These are phyloP conservation scores for Butastur rufipennis DNA, from an alignment of 2,113 vertebrate species.

Conservation along the genomic window DNA sequence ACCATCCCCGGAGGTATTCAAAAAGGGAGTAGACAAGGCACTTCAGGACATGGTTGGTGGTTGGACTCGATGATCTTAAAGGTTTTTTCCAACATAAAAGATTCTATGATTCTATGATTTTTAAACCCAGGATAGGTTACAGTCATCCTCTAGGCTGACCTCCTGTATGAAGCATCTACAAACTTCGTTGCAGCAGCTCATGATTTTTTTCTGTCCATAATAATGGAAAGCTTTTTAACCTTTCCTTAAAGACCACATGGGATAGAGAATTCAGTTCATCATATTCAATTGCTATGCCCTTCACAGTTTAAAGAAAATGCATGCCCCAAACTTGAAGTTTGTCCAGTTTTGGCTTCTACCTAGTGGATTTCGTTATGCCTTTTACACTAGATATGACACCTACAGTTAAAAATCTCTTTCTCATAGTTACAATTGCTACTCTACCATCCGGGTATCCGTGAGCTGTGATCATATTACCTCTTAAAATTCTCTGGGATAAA, in stretches of 20 bases:
- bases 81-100: no score
- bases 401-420: conserved; percentile 5
- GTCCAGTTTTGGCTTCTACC: neutral
- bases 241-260: neutral
- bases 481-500: conserved; percentile 38
- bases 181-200: neutral
- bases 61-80: no score
- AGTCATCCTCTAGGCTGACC: neutral
- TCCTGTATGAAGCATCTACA: neutral
- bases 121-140: neutral
- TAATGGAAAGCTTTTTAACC: neutral
- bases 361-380: neutral
- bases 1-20: no score
- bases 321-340: neutral
- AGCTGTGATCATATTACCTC: conserved; percentile 7
- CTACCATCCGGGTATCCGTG: neutral
- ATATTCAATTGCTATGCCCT: neutral
- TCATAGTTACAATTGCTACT: neutral
- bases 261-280: neutral
- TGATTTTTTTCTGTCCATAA: neutral
- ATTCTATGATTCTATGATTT: neutral
- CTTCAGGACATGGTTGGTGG: no score
- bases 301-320: neutral
- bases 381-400: neutral
- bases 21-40: no score